phyloP scores from a whole-genome alignment of 2,113 vertebrate genomes.

The Tamias sibiricus region DNA sequence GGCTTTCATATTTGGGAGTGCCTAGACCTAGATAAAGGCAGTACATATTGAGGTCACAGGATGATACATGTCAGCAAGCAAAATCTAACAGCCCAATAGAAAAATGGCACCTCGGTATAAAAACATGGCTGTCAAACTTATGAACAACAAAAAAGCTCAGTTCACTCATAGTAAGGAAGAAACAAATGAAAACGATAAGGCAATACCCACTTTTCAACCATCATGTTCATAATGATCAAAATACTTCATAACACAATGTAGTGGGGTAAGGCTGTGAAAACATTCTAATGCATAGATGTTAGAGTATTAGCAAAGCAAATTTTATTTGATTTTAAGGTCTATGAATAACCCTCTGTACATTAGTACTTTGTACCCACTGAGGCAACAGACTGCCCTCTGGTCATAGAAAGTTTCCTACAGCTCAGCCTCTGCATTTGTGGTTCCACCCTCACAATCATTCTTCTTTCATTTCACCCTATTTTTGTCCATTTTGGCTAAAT shows the following conservation, averaged over 20 bases:
- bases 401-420: not conserved
- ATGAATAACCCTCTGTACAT: not conserved
- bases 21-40: not conserved
- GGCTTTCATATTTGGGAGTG: not conserved
- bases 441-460: not conserved
- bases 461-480: not conserved
- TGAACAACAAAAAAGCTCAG: not conserved
- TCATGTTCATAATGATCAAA: not conserved
- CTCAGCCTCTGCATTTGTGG: not conserved
- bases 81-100: slow-evolving; percentile 1
- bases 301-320: not conserved
- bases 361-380: not conserved
- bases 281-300: not conserved
- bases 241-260: not conserved
- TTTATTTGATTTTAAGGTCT: not conserved
- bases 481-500: not conserved
- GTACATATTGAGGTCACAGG: not conserved
- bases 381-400: not conserved
- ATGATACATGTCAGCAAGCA: not conserved
- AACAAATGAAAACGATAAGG: not conserved
- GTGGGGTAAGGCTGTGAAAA: not conserved
- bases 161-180: not conserved
- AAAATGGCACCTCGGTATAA: not conserved
- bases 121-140: not conserved
- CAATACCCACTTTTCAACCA: not conserved